A percentile compares a stretch with the other conserved stretches of the same genome.
phyloP scores from a whole-genome alignment of 2,113 vertebrate genomes.

The Diadophis punctatus region DNA sequence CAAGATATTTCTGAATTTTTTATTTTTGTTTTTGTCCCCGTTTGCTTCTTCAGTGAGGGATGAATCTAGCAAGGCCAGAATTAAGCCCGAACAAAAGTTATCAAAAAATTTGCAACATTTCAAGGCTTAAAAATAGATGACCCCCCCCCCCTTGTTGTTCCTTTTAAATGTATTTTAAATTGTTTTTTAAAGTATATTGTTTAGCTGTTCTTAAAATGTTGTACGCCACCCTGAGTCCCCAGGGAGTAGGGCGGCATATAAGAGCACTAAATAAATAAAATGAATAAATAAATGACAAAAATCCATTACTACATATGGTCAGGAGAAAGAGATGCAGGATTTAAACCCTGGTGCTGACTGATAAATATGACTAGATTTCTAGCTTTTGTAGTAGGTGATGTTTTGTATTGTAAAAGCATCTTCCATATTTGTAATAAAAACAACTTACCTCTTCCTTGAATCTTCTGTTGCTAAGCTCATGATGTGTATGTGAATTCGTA shows the following conservation, averaged over 20 bases:
- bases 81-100: neutral
- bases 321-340: neutral
- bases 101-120: neutral
- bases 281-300: neutral
- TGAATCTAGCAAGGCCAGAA: neutral
- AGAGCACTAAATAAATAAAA: too few species aligned
- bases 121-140: neutral
- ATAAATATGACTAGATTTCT: neutral
- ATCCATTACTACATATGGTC: neutral
- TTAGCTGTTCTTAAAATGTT: too few species aligned
- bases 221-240: too few species aligned
- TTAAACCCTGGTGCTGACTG: neutral
- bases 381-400: neutral
- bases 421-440: neutral
- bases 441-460: neutral
- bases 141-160: too few species aligned
- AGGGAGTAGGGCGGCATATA: too few species aligned
- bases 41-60: neutral
- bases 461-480: neutral
- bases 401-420: neutral
- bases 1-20: neutral
- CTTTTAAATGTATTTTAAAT: too few species aligned
- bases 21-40: neutral
- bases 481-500: neutral
- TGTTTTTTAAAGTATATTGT: too few species aligned